These are phyloP conservation scores for Phymorhynchus buccinoides DNA, from an alignment of 1,140 invertebrate species.

Conservation along the genomic window DNA sequence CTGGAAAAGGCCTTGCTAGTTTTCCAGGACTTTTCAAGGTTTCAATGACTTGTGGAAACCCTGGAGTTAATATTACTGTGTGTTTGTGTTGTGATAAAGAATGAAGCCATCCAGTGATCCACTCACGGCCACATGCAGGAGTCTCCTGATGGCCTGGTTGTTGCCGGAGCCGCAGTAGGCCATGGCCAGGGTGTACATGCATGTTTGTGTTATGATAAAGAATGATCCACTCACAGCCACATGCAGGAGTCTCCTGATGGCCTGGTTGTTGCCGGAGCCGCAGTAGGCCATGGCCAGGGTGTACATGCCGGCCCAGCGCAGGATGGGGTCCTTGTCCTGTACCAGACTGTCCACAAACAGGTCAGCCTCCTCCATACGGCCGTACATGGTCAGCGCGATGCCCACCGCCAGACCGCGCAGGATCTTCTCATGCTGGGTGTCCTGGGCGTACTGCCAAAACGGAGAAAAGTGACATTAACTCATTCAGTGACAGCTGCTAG, in stretches of 20 bases:
- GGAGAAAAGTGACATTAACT: neutral
- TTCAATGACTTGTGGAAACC: too few species aligned
- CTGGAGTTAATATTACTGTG: too few species aligned
- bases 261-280: slow-evolving; percentile 97
- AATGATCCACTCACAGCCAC: slow-evolving; percentile 84
- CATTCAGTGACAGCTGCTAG: too few species aligned
- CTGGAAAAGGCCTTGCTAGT: too few species aligned
- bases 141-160: slow-evolving; percentile 93
- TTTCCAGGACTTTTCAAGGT: too few species aligned
- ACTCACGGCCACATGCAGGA: slow-evolving; percentile 94
- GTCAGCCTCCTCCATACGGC: slow-evolving; percentile 95
- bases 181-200: slow-evolving; percentile 98
- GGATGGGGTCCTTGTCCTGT: slow-evolving; percentile 76
- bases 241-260: slow-evolving; percentile 94
- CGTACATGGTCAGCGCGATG: slow-evolving; percentile 97
- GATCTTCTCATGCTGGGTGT: slow-evolving; percentile 99
- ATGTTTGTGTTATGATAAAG: too few species aligned
- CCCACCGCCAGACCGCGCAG: slow-evolving; percentile 94
- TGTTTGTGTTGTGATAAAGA: neutral
- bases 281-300: slow-evolving; percentile 99
- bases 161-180: slow-evolving; percentile 98
- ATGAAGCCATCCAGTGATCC: neutral
- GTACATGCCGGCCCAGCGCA: slow-evolving; percentile 91
- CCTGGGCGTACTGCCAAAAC: slow-evolving; percentile 75
- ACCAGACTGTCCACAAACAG: slow-evolving; percentile 90